Conservation (phyloP, 92 coral and sea anemone genomes). For the Metridium senile region DNA sequence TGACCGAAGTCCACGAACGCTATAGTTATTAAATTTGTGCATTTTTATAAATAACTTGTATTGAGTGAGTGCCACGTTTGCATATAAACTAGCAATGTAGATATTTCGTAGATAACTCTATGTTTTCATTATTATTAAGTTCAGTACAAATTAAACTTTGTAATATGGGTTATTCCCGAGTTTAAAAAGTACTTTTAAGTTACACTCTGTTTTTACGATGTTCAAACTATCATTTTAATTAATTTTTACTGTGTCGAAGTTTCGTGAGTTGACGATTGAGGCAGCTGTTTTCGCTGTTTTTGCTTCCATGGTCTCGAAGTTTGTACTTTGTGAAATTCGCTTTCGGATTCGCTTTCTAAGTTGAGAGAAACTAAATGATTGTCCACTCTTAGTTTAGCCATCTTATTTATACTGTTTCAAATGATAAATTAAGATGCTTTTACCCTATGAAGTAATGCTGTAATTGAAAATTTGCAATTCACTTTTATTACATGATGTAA, state of each 20-base stretch:
- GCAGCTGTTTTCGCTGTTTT: not conserved
- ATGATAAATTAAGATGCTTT: not conserved
- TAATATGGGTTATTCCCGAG: no score
- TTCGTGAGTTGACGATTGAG: conserved; percentile 1
- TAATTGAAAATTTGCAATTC: not conserved
- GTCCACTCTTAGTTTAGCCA: not conserved
- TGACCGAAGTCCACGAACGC: not conserved
- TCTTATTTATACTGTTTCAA: not conserved
- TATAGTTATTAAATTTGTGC: no score
- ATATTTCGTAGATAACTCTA: no score
- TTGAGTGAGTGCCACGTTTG: not conserved
- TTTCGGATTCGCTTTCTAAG: not conserved
- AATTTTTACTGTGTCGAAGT: no score
- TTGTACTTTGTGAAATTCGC: not conserved
- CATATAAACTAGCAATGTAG: not conserved
- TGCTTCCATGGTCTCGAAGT: not conserved
- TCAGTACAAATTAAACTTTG: no score
- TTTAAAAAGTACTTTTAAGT: no score
- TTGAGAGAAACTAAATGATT: not conserved
- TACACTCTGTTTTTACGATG: no score
- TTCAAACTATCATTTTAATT: no score
- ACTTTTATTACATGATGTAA: not conserved
- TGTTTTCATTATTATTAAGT: no score
- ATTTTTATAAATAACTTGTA: no score
- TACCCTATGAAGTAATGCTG: not conserved